These are phyloP conservation scores for Drosophila nasuta DNA, from an alignment of 1,140 invertebrate genomes.

Conservation along the genomic window DNA sequence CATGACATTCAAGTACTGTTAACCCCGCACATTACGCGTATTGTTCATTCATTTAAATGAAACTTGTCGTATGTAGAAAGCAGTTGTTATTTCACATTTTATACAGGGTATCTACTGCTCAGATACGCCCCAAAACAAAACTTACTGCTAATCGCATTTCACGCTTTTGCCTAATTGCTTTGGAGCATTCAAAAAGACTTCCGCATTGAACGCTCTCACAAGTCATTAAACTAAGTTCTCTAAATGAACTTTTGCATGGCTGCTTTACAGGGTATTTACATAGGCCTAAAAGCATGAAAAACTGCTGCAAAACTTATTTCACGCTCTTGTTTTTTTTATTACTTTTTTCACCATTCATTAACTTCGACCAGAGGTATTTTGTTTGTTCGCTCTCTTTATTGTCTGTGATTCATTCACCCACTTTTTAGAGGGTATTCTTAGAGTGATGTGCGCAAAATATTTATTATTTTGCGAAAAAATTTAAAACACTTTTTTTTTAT, in stretches of 20 bases:
- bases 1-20: slow-evolving; percentile 45
- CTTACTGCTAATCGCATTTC: slow-evolving; percentile 1
- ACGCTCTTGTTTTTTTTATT: slow-evolving; percentile 5
- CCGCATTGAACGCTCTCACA: slow-evolving; percentile 9
- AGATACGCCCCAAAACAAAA: background rate
- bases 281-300: background rate
- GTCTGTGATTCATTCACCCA: background rate
- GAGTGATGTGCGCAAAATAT: background rate
- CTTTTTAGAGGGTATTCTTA: background rate
- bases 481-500: too few relatives aligned
- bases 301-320: slow-evolving; percentile 7
- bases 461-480: background rate
- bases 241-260: background rate
- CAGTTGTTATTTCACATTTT: background rate
- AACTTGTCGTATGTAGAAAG: background rate
- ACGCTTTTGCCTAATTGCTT: slow-evolving; percentile 11
- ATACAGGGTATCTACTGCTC: background rate
- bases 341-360: slow-evolving; percentile 11
- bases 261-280: slow-evolving; percentile 1
- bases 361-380: background rate
- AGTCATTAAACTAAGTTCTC: slow-evolving; percentile 4
- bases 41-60: background rate
- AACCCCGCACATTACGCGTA: background rate
- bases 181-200: background rate
- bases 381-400: slow-evolving; percentile 1